phyloP scores from a whole-genome alignment of 2,797 vertebrate species.

The Parauchenoglanis punctatus region DNA sequence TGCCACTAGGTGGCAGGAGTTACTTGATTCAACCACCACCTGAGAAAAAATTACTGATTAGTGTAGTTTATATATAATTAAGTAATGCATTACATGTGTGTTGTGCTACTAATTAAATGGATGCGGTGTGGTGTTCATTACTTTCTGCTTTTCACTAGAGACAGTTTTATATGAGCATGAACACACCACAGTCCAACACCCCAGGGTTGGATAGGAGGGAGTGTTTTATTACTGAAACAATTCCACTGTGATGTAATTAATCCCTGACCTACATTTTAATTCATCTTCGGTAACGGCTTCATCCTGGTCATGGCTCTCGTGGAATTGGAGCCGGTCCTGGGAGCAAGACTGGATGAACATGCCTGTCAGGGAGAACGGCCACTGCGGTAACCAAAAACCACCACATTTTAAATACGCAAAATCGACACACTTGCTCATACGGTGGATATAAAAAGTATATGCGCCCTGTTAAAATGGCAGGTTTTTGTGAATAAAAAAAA shows the following conservation, averaged over 20 bases:
- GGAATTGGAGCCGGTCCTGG: not conserved
- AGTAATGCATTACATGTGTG: not conserved
- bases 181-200: not conserved
- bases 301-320: not conserved
- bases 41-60: not conserved
- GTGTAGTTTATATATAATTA: not conserved
- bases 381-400: not conserved
- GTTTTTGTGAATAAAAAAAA: too few relatives aligned
- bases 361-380: not conserved
- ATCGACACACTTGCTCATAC: not conserved
- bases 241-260: not conserved
- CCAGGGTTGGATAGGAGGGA: not conserved
- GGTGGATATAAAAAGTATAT: too few relatives aligned
- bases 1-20: conserved; percentile 14
- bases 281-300: not conserved
- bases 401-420: not conserved
- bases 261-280: not conserved
- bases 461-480: too few relatives aligned
- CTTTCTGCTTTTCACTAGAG: too few relatives aligned
- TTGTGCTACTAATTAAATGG: not conserved
- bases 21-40: not conserved
- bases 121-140: not conserved
- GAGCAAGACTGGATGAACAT: not conserved
- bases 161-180: not conserved
- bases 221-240: not conserved